Percentiles rank a stretch among this genome's conserved stretches.
phyloP scores from a whole-genome alignment of 2,113 vertebrate species.

The Pachyramphus minor region DNA sequence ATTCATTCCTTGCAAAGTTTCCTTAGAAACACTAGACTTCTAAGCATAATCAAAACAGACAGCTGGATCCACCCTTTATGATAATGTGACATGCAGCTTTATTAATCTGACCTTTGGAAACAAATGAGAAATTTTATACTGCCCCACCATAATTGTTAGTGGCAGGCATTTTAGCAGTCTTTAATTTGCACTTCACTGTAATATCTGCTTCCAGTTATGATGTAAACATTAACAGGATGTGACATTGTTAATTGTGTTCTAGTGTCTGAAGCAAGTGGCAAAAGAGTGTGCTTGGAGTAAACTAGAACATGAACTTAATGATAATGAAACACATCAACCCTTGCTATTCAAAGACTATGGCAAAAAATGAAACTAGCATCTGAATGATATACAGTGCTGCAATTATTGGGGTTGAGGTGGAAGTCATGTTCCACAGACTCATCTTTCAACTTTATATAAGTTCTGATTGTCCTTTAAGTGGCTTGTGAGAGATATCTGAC shows the following conservation, averaged over 20 bases:
- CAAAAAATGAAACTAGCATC: neutral
- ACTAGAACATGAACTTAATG: constrained; percentile 16
- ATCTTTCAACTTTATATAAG: neutral
- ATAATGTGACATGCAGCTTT: constrained; percentile 79
- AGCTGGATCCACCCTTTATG: constrained; percentile 79
- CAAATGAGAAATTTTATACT: constrained; percentile 76
- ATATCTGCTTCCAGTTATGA: constrained; percentile 65
- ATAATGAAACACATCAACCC: constrained; percentile 15
- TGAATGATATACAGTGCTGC: neutral
- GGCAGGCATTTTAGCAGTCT: constrained; percentile 73
- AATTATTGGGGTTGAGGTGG: neutral
- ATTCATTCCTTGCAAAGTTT: constrained; percentile 30
- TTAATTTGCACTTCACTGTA: constrained; percentile 77
- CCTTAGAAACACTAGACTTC: constrained; percentile 41
- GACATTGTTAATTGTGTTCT: constrained; percentile 28
- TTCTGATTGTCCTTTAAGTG: neutral
- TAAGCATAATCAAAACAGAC: constrained; percentile 77
- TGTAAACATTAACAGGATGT: constrained; percentile 58
- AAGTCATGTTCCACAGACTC: neutral
- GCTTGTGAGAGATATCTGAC: neutral
- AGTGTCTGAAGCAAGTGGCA: neutral
- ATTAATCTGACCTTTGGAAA: constrained; percentile 81
- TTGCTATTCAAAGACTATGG: neutral
- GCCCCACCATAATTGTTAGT: constrained; percentile 75
- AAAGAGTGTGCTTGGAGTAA: neutral